Base-by-base conservation (phyloP, 1,140 invertebrate genomes). In the Pogonomyrmex barbatus region DNA sequence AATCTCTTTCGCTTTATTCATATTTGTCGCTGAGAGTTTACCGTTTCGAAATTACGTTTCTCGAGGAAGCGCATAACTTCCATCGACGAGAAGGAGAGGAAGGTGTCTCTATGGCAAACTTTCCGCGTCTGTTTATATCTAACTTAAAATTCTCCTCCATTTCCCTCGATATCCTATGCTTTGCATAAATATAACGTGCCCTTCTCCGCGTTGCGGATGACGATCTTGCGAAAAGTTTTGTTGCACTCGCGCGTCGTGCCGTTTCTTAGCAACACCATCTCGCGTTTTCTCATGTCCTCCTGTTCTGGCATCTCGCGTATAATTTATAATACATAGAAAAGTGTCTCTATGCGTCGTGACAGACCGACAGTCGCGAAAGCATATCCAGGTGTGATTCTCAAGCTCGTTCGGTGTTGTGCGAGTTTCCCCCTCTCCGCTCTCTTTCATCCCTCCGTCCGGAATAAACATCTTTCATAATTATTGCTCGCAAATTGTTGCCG, bases 401-500 rank as follows among this genome's bases (percentile, higher is more conserved):
- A 86, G 85, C 88, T 50, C 81, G 87, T 0, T 87, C 81, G 58
- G 47, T 54, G 78, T 10, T 50, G 50, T 9, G 47, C 33, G 47
- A 33, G 36, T 39, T n/a, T 47, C 24, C 70, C 65, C 30, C 50
- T 50, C 68, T 36, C 65, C 10, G 9, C n/a, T 60, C 36, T 54
- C 33, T 52, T 73, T 82, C 39, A 36, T 67, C 4, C 47, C 45
- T 30, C 8, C 42, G 17, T 75, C 33, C 17, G 65, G 86, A 88
- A 90, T 93, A 90, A 91, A 92, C 90, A 87, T 90, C 88, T 90
- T 89, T 91, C 70, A 90, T 90, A 92, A 92, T 92, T 91, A 91
- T 90, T 81, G 30, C 39, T 30, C 52, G 17, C 75, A 24, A 50
- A 65, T 17, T 68, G 52, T 86, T 63, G 17, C 8, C 50, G 30